Percentiles rank a stretch among this genome's conserved stretches.
These are phyloP conservation scores for Sturmia bella DNA, from an alignment of 2,888 invertebrate species.

Conservation along the genomic window DNA sequence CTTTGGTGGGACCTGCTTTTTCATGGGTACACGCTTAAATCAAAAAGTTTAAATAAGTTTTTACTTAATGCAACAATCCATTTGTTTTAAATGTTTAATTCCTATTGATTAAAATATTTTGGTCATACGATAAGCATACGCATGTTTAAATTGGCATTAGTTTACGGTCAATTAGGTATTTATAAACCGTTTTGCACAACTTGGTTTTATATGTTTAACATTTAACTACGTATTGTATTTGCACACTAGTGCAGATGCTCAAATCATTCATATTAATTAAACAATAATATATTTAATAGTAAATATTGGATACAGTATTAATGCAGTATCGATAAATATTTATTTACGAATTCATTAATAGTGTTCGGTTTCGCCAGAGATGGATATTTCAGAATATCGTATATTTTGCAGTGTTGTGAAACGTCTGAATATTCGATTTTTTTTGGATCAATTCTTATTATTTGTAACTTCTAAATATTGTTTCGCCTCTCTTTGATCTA, in stretches of 20 bases:
- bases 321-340: constrained; percentile 19
- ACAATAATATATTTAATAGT: constrained; percentile 9
- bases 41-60: too few relatives aligned
- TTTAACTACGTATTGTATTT: background rate
- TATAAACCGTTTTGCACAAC: constrained; percentile 28
- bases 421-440: too few relatives aligned
- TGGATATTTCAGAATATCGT: background rate
- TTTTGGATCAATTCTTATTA: too few relatives aligned
- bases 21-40: too few relatives aligned
- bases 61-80: too few relatives aligned
- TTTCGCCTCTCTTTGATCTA: too few relatives aligned
- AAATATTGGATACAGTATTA: constrained; percentile 2
- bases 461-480: too few relatives aligned
- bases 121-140: background rate
- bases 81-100: constrained; percentile 15
- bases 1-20: too few relatives aligned
- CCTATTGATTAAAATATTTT: constrained; percentile 39
- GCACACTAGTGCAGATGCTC: constrained; percentile 17
- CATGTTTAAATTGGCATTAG: constrained; percentile 31
- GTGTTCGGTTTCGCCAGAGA: too few relatives aligned
- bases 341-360: background rate
- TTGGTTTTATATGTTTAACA: constrained; percentile 16
- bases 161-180: constrained; percentile 53
- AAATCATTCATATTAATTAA: constrained; percentile 24
- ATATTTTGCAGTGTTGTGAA: background rate